Evolutionary conservation across 2,888 invertebrate genomes (phyloP).

Genomic region (Epirrhoe alternata): DNA sequence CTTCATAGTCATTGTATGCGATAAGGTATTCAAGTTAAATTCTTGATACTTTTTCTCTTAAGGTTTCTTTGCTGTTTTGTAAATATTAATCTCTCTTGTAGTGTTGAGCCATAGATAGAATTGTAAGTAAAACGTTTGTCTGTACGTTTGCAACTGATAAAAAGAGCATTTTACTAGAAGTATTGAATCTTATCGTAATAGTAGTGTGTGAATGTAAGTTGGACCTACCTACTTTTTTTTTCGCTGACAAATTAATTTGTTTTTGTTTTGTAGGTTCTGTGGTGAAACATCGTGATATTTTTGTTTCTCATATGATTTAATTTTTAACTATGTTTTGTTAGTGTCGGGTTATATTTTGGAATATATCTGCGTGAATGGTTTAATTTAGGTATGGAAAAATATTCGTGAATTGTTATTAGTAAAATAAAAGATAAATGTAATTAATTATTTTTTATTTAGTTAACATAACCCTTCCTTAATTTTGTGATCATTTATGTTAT

Average conservation of each 20-base stretch:
- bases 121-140: slow-evolving; percentile 5
- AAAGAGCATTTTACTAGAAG: slow-evolving; percentile 13
- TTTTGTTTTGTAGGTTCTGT: slow-evolving; percentile 21
- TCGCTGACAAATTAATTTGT: slow-evolving; percentile 25
- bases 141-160: slow-evolving; percentile 7
- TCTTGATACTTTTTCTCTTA: neutral
- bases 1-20: slow-evolving; percentile 11
- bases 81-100: slow-evolving; percentile 9
- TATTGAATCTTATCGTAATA: slow-evolving; percentile 14
- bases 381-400: slow-evolving; percentile 16
- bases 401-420: slow-evolving; percentile 46
- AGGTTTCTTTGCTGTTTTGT: neutral
- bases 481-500: slow-evolving; percentile 25
- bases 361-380: slow-evolving; percentile 17
- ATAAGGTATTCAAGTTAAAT: neutral
- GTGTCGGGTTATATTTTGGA: slow-evolving; percentile 8
- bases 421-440: slow-evolving; percentile 57
- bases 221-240: neutral
- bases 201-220: neutral
- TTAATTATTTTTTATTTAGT: slow-evolving; percentile 69
- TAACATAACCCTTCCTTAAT: slow-evolving; percentile 55
- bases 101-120: slow-evolving; percentile 9
- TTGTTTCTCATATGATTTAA: slow-evolving; percentile 28
- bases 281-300: slow-evolving; percentile 25
- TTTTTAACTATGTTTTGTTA: slow-evolving; percentile 24